Evolutionary conservation across 2,113 vertebrate genomes (phyloP), one percentile per base, ranked within the genome.

Genomic region (Ictalurus furcatus): DNA sequence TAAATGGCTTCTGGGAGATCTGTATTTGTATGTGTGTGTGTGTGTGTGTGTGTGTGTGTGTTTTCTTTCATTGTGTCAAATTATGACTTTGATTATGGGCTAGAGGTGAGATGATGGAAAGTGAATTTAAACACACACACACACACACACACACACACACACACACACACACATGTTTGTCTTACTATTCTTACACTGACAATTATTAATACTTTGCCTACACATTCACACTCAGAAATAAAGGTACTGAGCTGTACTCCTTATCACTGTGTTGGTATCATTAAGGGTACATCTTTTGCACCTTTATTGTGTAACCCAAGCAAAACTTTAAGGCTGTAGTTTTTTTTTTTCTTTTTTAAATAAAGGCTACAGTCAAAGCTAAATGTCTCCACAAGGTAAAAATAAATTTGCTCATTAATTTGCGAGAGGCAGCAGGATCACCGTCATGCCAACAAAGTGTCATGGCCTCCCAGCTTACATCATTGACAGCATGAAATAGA

Each of bases 401-500:
- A 52, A 52, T 52, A 52, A 52, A 52, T 52, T 52, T 52, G 48
- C 1, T 11, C 48, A 48, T 48, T 48, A 48, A 65, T 88, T 85
- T 80, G 73, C 63, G 61, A 87, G 63, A 86, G 87, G 76, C 87
- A 91, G 86, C 79, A 88, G 73, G 58, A 58, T 83, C 78, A 71
- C 78, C 56, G 9, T 87, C 69, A 58, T 37, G 88, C 79, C 88
- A 91, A 84, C 54, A 73, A 84, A 86, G 84, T 88, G 87, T 81
- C 79, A 86, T 44, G 54, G 87, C 73, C 90, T 91, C 85, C 82
- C 69, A 86, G 87, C 73, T 85, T 61, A 85, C 78, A 90, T 92
- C 90, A 90, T 54, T 92, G 90, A 90, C 88, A 91, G 88, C 90
- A 67, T 88, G 90, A 90, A 89, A 87, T 88, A 80, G 85, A 90